Conservation (phyloP, 37 sponge, comb jelly and placozoan genomes). For the Oscarella lobularis region DNA sequence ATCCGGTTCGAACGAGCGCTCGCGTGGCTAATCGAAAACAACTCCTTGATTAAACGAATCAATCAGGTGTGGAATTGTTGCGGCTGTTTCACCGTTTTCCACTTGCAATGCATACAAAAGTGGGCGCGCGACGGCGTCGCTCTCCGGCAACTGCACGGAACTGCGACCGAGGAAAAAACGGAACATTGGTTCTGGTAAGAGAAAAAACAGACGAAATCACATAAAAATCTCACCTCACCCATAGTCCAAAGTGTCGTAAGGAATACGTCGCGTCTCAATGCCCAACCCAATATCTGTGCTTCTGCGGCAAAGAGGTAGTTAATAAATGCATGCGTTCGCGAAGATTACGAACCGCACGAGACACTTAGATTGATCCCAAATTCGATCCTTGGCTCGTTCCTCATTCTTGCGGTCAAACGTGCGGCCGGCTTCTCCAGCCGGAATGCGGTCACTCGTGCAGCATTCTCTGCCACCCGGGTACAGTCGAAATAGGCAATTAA, state of each 20-base stretch:
- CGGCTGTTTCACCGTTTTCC: slow-evolving; percentile 64
- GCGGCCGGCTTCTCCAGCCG: slow-evolving; percentile 48
- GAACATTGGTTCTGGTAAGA: not conserved
- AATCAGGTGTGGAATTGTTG: slow-evolving; percentile 59
- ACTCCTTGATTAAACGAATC: not conserved
- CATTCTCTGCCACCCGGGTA: slow-evolving; percentile 91
- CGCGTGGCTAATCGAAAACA: not conserved
- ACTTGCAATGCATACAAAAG: slow-evolving; percentile 89
- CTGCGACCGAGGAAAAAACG: slow-evolving; percentile 8
- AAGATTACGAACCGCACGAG: not conserved
- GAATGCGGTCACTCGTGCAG: slow-evolving; percentile 75
- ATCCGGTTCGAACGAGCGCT: not conserved
- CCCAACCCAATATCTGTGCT: slow-evolving; percentile 60
- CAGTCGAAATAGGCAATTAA: too few species aligned
- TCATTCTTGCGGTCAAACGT: slow-evolving; percentile 90
- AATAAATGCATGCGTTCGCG: not conserved
- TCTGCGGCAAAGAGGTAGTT: slow-evolving; percentile 64
- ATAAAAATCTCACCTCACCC: not conserved
- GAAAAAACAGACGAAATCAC: not conserved
- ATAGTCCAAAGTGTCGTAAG: slow-evolving; percentile 54
- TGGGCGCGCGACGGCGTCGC: slow-evolving; percentile 72
- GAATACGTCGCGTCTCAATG: slow-evolving; percentile 30
- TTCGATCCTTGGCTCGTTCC: slow-evolving; percentile 80
- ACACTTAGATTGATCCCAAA: slow-evolving; percentile 44
- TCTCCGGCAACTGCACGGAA: slow-evolving; percentile 3